These are phyloP conservation scores for Leptinotarsa haldemani DNA, from an alignment of 2,888 invertebrate species.

Conservation along the genomic window DNA sequence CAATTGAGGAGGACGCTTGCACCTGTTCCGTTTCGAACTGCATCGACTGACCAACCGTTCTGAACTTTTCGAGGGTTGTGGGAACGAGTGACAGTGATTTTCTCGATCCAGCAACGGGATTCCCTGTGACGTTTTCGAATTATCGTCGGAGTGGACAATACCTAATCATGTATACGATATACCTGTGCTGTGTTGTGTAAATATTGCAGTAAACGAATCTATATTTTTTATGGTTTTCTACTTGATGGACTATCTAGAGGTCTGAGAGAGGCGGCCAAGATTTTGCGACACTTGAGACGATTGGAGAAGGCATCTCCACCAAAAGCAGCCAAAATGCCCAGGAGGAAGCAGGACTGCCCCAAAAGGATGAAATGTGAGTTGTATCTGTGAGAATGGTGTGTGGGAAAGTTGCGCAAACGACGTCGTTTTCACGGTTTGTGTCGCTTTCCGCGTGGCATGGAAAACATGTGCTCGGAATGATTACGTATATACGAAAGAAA, in stretches of 20 bases:
- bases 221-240: constrained; percentile 26
- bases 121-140: neutral
- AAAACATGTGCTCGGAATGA: constrained; percentile 32
- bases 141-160: constrained; percentile 7
- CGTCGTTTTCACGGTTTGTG: neutral
- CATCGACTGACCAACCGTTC: constrained; percentile 29
- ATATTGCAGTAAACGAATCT: constrained; percentile 24
- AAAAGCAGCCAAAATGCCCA: constrained; percentile 63
- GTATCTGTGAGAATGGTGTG: neutral
- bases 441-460: constrained; percentile 32
- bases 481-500: constrained; percentile 4
- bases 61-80: neutral
- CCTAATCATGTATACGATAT: constrained; percentile 48
- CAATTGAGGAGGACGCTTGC: constrained; percentile 60
- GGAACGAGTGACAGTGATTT: constrained; percentile 13
- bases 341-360: constrained; percentile 69
- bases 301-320: constrained; percentile 53
- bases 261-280: constrained; percentile 52
- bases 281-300: constrained; percentile 59
- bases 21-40: constrained; percentile 46
- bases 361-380: constrained; percentile 70
- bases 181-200: constrained; percentile 46
- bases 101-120: neutral
- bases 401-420: constrained; percentile 23
- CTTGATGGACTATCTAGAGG: constrained; percentile 40